phyloP scores from a whole-genome alignment of 1,140 invertebrate species.

The Bombus sibiricus region DNA sequence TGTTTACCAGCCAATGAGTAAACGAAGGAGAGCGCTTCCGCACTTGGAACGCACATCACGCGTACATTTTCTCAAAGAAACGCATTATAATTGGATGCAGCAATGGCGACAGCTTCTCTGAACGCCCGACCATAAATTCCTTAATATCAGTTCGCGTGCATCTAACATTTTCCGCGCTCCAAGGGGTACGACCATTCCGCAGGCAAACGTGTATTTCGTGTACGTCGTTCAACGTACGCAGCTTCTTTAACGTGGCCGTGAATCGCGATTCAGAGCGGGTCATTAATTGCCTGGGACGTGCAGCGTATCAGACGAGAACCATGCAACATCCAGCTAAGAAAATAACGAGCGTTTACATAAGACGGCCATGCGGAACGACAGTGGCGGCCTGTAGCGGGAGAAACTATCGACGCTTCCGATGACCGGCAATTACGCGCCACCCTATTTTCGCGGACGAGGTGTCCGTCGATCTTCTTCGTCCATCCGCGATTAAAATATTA shows the following conservation, averaged over 20 bases:
- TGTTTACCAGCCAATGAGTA: slow-evolving; percentile 22
- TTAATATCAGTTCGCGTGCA: not conserved
- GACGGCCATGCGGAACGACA: no score
- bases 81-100: not conserved
- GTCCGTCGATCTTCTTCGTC: not conserved
- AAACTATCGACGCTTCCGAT: not conserved
- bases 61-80: not conserved
- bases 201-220: no score
- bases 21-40: slow-evolving; percentile 12
- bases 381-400: no score
- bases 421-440: no score
- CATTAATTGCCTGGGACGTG: slow-evolving; percentile 7
- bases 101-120: not conserved
- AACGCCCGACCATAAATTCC: not conserved
- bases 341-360: slow-evolving; percentile 6
- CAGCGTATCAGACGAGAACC: not conserved
- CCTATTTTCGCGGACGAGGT: not conserved
- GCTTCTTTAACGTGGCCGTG: not conserved
- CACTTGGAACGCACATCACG: not conserved
- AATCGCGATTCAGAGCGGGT: not conserved
- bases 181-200: not conserved
- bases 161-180: no score
- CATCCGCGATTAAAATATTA: not conserved
- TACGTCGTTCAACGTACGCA: not conserved
- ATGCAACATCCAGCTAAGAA: slow-evolving; percentile 10